A percentile compares a stretch with the other conserved stretches of the same genome.
These are phyloP conservation scores for Carposina sasakii DNA, from an alignment of 1,140 invertebrate genomes.

Conservation along the genomic window DNA sequence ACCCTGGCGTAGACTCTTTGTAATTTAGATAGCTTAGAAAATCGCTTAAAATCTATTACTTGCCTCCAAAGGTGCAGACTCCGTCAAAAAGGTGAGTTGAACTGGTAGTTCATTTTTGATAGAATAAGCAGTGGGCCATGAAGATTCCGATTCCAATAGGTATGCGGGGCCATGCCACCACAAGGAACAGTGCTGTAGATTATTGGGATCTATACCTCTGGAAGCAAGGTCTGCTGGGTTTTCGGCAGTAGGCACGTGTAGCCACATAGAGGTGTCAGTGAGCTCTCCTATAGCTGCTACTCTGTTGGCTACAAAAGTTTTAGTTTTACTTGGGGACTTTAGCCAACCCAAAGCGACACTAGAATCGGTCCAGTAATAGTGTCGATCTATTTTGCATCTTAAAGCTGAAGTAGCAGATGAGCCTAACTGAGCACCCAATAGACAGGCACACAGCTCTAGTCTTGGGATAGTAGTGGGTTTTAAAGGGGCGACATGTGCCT, in stretches of 20 bases:
- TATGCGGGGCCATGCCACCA: constrained; percentile 27
- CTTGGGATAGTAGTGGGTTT: too few relatives aligned
- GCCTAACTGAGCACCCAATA: constrained; percentile 12
- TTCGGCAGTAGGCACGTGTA: constrained; percentile 32
- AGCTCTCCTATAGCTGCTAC: constrained; percentile 40
- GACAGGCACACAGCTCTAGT: too few relatives aligned
- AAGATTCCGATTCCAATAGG: constrained; percentile 2
- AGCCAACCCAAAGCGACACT: constrained; percentile 52
- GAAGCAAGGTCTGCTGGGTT: constrained; percentile 52
- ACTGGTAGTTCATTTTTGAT: too few relatives aligned
- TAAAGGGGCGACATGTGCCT: too few relatives aligned
- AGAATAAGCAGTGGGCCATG: too few relatives aligned
- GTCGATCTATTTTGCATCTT: constrained; percentile 2
- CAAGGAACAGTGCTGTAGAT: constrained; percentile 15
- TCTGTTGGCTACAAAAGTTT: constrained; percentile 54
- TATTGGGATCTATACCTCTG: constrained; percentile 26
- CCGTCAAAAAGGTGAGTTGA: too few relatives aligned
- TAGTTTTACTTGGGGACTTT: constrained; percentile 25
- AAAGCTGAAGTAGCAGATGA: constrained; percentile 4
- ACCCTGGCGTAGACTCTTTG: constrained; percentile 16
- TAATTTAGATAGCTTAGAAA: constrained; percentile 20
- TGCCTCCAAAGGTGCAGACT: too few relatives aligned
- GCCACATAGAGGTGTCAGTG: constrained; percentile 23
- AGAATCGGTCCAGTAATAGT: constrained; percentile 41
- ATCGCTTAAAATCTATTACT: constrained; percentile 14